phyloP scores from a whole-genome alignment of 2,888 invertebrate genomes.

The Masnerella sp. region DNA sequence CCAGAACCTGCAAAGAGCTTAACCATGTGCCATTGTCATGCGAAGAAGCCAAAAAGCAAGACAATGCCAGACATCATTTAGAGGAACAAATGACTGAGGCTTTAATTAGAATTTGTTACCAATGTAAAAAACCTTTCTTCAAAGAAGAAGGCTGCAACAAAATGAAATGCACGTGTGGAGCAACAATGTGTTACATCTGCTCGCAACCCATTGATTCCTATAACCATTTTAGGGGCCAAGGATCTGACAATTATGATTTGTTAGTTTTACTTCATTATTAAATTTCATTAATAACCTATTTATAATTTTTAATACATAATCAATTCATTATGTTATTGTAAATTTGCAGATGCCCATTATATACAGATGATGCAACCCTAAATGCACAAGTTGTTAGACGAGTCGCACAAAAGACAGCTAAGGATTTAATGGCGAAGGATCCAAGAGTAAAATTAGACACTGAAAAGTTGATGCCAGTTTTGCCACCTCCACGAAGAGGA shows the following conservation, averaged over 20 bases:
- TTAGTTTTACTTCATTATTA: slow-evolving; percentile 61
- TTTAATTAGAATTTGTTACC: slow-evolving; percentile 77
- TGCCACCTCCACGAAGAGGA: slow-evolving; percentile 24
- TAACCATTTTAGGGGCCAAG: slow-evolving; percentile 79
- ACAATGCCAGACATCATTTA: slow-evolving; percentile 67
- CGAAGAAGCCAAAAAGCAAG: slow-evolving; percentile 71
- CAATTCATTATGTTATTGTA: no score
- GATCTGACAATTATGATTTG: slow-evolving; percentile 72
- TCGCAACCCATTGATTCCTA: slow-evolving; percentile 78
- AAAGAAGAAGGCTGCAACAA: slow-evolving; percentile 81
- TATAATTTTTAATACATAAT: no score
- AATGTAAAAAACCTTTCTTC: slow-evolving; percentile 78
- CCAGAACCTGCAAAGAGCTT: slow-evolving; percentile 75
- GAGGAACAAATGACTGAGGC: slow-evolving; percentile 73
- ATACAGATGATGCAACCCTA: slow-evolving; percentile 74
- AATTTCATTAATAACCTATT: not conserved
- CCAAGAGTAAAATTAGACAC: slow-evolving; percentile 75
- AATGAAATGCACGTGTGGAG: slow-evolving; percentile 80
- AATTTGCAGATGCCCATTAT: slow-evolving; percentile 76
- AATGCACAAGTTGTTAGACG: slow-evolving; percentile 75
- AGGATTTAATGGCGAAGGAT: slow-evolving; percentile 70
- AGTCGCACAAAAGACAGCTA: slow-evolving; percentile 74
- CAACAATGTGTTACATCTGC: slow-evolving; percentile 81
- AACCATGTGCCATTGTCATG: slow-evolving; percentile 78
- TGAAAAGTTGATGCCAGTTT: slow-evolving; percentile 62